Conservation (phyloP, 1,140 invertebrate genomes). For the Brachionus koreanus region DNA sequence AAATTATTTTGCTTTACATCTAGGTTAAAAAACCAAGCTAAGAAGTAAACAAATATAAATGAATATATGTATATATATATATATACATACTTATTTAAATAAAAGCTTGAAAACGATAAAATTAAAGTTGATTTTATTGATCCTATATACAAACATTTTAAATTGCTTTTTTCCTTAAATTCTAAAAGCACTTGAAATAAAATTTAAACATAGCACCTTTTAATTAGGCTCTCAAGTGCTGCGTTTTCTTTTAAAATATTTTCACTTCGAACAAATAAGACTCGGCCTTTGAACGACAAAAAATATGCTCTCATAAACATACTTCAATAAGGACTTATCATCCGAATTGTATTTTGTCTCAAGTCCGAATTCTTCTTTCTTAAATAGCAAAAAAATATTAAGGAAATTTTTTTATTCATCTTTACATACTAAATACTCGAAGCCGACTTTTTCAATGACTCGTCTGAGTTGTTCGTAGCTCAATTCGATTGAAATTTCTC, state of each 20-base stretch:
- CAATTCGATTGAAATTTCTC: constrained; percentile 87
- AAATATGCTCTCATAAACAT: constrained; percentile 33
- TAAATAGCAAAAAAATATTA: background rate
- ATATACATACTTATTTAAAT: background rate
- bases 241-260: background rate
- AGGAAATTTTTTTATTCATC: background rate
- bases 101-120: background rate
- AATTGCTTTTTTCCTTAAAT: background rate
- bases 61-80: too few relatives aligned
- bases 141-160: constrained; percentile 6
- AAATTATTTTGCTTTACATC: background rate
- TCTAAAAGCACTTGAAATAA: background rate
- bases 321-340: constrained; percentile 24
- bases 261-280: background rate
- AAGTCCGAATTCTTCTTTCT: constrained; percentile 30
- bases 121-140: background rate
- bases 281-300: constrained; percentile 12
- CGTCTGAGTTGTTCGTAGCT: constrained; percentile 75
- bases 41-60: background rate
- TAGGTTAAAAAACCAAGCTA: background rate
- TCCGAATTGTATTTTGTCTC: background rate
- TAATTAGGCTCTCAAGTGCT: background rate
- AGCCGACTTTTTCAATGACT: constrained; percentile 79
- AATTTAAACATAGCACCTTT: background rate
- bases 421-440: constrained; percentile 70